Evolutionary conservation across 2,888 invertebrate genomes (phyloP).

Genomic region (Acanthosepion pharaonis): DNA sequence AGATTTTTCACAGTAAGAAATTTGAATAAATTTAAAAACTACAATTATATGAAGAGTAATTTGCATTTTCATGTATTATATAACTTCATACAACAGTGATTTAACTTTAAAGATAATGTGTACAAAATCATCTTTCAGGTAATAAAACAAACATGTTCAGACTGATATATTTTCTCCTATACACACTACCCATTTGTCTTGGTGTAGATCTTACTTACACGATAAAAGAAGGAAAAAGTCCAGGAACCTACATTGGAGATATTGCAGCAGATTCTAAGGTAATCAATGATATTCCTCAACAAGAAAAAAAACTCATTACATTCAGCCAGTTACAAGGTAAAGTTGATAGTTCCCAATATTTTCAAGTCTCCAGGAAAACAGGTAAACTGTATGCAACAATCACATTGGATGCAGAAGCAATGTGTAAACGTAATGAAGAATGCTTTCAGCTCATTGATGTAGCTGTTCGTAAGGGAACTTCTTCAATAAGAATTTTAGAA

Average conservation of each 20-base stretch:
- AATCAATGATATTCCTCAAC: background rate
- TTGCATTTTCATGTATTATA: no score
- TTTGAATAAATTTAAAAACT: no score
- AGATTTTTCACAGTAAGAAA: no score
- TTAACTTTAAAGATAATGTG: no score
- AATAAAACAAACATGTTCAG: no score
- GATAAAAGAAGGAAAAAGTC: no score
- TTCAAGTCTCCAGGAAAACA: background rate
- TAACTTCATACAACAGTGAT: no score
- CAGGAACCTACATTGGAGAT: background rate
- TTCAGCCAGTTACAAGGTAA: background rate
- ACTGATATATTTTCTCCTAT: no score
- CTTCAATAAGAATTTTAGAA: slow-evolving; percentile 13
- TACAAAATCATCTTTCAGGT: no score
- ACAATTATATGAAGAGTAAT: no score
- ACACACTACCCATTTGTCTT: no score
- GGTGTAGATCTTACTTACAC: no score
- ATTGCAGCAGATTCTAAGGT: background rate
- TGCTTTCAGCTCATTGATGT: background rate
- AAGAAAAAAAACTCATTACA: background rate
- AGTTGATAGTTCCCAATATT: slow-evolving; percentile 13
- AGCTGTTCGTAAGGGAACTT: background rate
- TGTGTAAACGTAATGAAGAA: background rate
- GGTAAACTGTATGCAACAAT: background rate
- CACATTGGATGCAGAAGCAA: background rate